phyloP scores from a whole-genome alignment of 2,797 vertebrate species.

The Artibeus jamaicensis region DNA sequence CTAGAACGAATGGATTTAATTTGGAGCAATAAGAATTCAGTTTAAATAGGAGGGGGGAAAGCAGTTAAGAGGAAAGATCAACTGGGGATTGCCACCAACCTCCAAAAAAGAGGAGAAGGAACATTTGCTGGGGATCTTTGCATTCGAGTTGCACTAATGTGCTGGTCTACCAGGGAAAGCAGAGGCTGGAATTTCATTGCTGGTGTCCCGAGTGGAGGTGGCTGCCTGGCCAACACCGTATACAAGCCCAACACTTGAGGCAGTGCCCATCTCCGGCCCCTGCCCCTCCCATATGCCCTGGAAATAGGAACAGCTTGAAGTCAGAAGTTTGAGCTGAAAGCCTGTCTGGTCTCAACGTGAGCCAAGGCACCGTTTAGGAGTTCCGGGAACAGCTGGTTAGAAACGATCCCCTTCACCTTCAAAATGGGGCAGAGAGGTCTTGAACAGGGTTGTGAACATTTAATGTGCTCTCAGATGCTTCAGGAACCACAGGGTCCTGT shows the following conservation, averaged over 20 bases:
- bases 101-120: constrained; percentile 29
- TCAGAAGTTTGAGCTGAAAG: neutral
- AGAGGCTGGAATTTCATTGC: neutral
- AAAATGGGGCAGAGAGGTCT: neutral
- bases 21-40: constrained; percentile 69
- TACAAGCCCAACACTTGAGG: neutral
- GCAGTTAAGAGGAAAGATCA: constrained; percentile 53
- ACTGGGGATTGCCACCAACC: constrained; percentile 33
- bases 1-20: constrained; percentile 72
- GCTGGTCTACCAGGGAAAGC: neutral
- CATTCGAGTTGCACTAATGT: neutral
- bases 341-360: neutral
- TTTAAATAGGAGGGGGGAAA: constrained; percentile 24
- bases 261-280: neutral
- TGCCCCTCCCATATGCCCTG: neutral
- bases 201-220: neutral
- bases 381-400: neutral
- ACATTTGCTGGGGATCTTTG: neutral
- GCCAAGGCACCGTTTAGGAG: neutral
- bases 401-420: neutral
- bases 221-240: neutral
- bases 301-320: neutral
- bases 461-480: neutral
- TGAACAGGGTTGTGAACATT: neutral
- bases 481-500: neutral